phyloP scores from a whole-genome alignment of 2,888 invertebrate species.

The Cyrtodaria siliqua region DNA sequence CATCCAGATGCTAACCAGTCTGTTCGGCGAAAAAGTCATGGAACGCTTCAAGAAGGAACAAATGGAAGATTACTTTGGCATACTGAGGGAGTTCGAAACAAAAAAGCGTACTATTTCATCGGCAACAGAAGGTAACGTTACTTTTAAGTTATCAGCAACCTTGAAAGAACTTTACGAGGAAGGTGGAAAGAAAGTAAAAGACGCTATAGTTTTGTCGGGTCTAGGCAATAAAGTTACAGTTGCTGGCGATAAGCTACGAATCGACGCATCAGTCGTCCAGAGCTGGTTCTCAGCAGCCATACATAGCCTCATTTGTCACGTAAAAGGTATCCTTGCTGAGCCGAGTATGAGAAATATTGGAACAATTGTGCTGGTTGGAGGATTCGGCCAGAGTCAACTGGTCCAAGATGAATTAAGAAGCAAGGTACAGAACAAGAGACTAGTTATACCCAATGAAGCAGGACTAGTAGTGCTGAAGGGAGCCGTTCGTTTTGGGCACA shows the following conservation, averaged over 20 bases:
- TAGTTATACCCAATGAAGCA: too few species aligned
- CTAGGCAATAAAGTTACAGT: background rate
- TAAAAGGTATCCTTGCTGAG: background rate
- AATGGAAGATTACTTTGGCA: conserved; percentile 7
- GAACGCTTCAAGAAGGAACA: background rate
- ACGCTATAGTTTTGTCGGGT: too few species aligned
- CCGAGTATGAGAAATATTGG: background rate
- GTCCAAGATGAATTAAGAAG: background rate
- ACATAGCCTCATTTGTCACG: background rate
- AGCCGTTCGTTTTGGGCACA: too few species aligned
- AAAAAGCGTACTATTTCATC: background rate
- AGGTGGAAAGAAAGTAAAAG: background rate
- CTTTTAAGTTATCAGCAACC: background rate
- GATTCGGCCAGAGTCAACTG: conserved; percentile 5
- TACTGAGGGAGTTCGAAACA: background rate
- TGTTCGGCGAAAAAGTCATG: background rate
- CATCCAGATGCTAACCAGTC: background rate
- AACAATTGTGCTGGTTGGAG: conserved; percentile 5
- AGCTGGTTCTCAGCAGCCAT: conserved; percentile 5
- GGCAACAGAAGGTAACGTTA: background rate
- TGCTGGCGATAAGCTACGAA: background rate
- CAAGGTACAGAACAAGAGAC: too few species aligned
- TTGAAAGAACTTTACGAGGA: background rate
- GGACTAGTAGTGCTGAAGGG: too few species aligned
- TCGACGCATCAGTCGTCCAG: background rate